Evolutionary conservation across 1,140 invertebrate genomes (phyloP).

Genomic region (Paraescarpia echinospica): DNA sequence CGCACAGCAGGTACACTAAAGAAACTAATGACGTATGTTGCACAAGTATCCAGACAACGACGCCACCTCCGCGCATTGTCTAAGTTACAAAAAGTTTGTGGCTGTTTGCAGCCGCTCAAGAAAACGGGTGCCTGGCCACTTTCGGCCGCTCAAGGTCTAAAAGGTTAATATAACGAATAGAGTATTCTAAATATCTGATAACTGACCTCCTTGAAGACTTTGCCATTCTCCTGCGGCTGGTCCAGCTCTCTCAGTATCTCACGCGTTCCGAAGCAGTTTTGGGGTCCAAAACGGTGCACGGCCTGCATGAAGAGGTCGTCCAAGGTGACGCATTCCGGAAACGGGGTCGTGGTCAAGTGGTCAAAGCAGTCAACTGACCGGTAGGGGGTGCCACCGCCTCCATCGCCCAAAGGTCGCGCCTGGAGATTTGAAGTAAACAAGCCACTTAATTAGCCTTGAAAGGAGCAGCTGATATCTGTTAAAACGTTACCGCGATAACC

Average conservation of each 20-base stretch:
- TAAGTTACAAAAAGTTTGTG: too few relatives aligned
- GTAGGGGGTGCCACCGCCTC: constrained; percentile 35
- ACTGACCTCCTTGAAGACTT: constrained; percentile 87
- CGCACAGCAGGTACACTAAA: too few relatives aligned
- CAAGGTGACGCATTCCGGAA: constrained; percentile 79
- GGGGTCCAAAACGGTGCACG: constrained; percentile 65
- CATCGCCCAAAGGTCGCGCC: not conserved
- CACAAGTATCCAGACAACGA: too few relatives aligned
- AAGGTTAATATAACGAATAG: too few relatives aligned
- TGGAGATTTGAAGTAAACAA: not conserved
- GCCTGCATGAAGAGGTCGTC: constrained; percentile 83
- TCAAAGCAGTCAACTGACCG: constrained; percentile 43
- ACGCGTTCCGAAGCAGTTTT: constrained; percentile 84
- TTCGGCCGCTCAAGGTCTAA: too few relatives aligned
- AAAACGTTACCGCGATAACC: too few relatives aligned
- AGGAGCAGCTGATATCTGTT: not conserved
- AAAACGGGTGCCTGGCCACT: too few relatives aligned
- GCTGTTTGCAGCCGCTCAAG: too few relatives aligned
- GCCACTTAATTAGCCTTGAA: not conserved
- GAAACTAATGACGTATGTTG: too few relatives aligned
- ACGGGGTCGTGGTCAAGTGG: constrained; percentile 44
- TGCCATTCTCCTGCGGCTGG: constrained; percentile 88
- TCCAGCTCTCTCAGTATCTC: constrained; percentile 90
- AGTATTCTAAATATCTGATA: not conserved
- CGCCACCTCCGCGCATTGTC: too few relatives aligned